These are phyloP conservation scores for Leptinotarsa lineolata DNA, from an alignment of 1,140 invertebrate genomes.

Conservation along the genomic window DNA sequence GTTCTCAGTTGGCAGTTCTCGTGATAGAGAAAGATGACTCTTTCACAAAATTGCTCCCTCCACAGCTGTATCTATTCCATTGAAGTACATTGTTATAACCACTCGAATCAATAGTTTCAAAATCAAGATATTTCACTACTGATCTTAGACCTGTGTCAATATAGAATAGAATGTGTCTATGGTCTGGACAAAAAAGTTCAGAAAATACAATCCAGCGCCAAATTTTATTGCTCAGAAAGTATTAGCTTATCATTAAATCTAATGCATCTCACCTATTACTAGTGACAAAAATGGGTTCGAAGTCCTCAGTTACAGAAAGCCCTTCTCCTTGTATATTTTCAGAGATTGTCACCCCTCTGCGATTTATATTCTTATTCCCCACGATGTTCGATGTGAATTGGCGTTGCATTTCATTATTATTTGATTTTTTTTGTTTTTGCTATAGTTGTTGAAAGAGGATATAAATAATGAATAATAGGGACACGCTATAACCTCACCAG, in stretches of 20 bases:
- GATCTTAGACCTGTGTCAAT: too few relatives aligned
- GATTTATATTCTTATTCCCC: not conserved
- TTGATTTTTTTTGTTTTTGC: not conserved
- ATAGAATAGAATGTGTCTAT: too few relatives aligned
- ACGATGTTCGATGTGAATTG: slow-evolving; percentile 9
- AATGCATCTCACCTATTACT: not conserved
- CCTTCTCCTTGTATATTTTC: not conserved
- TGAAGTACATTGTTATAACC: too few relatives aligned
- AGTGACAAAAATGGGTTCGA: too few relatives aligned
- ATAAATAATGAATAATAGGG: too few relatives aligned
- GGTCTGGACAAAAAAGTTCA: not conserved
- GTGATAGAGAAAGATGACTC: too few relatives aligned
- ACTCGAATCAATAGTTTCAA: not conserved
- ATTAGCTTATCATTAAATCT: slow-evolving; percentile 11
- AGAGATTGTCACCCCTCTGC: not conserved
- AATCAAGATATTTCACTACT: not conserved
- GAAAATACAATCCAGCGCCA: not conserved
- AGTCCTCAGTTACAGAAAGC: too few relatives aligned
- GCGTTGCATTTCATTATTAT: not conserved
- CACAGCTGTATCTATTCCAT: too few relatives aligned
- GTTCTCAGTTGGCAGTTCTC: too few relatives aligned
- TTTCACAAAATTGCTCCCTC: too few relatives aligned
- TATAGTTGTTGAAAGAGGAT: too few relatives aligned
- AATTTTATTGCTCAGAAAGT: slow-evolving; percentile 18
- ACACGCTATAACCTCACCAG: too few relatives aligned